These are phyloP conservation scores for Palythoa heliodiscus DNA, from an alignment of 92 coral and sea anemone species.

Conservation along the genomic window DNA sequence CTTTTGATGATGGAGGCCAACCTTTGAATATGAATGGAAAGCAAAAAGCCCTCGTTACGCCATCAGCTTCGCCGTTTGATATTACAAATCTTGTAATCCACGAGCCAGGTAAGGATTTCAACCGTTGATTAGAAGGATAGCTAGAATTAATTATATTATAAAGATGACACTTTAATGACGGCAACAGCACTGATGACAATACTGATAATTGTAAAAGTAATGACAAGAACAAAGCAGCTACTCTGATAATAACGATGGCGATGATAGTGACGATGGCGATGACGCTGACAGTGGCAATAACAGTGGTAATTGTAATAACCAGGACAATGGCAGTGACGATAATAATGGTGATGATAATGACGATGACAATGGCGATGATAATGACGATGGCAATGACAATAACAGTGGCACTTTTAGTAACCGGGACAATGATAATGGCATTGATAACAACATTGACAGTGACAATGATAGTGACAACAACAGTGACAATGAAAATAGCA, in stretches of 20 bases:
- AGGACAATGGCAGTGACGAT: too few relatives aligned
- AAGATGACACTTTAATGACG: not conserved
- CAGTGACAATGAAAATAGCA: too few relatives aligned
- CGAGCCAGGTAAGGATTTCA: constrained; percentile 54
- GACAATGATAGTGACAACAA: too few relatives aligned
- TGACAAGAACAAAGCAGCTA: not conserved
- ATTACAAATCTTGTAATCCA: constrained; percentile 58
- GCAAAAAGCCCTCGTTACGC: constrained; percentile 46
- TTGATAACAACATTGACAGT: too few relatives aligned
- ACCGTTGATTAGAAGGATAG: not conserved
- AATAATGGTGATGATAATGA: not conserved
- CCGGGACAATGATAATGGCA: too few relatives aligned
- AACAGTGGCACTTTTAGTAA: not conserved
- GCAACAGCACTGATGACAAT: not conserved
- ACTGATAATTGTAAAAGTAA: not conserved
- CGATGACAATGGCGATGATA: not conserved
- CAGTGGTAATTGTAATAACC: not conserved
- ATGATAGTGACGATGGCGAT: not conserved
- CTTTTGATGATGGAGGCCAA: constrained; percentile 41
- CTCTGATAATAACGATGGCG: not conserved
- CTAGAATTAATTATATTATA: not conserved
- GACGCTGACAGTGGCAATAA: not conserved
- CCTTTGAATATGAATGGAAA: constrained; percentile 61
- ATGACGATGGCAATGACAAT: not conserved
- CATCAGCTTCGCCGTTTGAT: constrained; percentile 67